Evolutionary conservation across 2,888 invertebrate species (phyloP).

Genomic region (Oscheius myriophilus): DNA sequence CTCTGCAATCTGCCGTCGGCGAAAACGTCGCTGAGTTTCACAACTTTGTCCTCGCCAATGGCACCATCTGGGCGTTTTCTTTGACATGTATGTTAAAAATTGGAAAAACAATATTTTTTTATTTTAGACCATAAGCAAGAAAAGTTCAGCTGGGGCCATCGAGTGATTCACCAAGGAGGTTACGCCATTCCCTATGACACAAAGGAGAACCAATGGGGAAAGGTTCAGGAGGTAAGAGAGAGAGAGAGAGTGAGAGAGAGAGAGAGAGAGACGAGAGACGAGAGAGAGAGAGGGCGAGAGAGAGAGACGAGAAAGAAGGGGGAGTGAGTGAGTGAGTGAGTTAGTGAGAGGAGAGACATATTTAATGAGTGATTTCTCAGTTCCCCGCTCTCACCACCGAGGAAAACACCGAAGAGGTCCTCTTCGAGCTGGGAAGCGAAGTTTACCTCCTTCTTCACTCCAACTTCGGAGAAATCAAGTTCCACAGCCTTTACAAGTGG

Average conservation of each 20-base stretch:
- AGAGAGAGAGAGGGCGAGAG: too few relatives aligned
- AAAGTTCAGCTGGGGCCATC: conserved; percentile 17
- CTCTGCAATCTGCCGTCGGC: not conserved
- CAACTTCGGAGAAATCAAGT: conserved; percentile 13
- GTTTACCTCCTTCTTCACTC: conserved; percentile 9
- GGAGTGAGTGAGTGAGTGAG: too few relatives aligned
- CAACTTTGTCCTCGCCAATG: conserved; percentile 10
- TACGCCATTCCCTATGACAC: conserved; percentile 11
- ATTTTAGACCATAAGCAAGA: conserved; percentile 12
- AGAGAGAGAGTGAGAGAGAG: too few relatives aligned
- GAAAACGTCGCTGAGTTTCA: conserved; percentile 12
- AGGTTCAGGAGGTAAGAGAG: conserved; percentile 2
- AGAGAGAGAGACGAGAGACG: not conserved
- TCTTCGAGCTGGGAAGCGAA: not conserved
- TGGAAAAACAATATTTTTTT: not conserved
- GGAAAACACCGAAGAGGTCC: conserved; percentile 17
- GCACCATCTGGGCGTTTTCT: conserved; percentile 22
- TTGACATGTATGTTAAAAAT: not conserved
- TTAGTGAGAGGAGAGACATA: too few relatives aligned
- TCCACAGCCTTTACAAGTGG: conserved; percentile 9
- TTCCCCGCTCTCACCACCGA: conserved; percentile 4
- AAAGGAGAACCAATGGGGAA: conserved; percentile 12
- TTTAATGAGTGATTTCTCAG: not conserved
- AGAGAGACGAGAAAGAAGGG: too few relatives aligned
- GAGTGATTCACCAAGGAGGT: conserved; percentile 19